phyloP scores from a whole-genome alignment of 2,797 vertebrate species.

The Synanceia verrucosa region DNA sequence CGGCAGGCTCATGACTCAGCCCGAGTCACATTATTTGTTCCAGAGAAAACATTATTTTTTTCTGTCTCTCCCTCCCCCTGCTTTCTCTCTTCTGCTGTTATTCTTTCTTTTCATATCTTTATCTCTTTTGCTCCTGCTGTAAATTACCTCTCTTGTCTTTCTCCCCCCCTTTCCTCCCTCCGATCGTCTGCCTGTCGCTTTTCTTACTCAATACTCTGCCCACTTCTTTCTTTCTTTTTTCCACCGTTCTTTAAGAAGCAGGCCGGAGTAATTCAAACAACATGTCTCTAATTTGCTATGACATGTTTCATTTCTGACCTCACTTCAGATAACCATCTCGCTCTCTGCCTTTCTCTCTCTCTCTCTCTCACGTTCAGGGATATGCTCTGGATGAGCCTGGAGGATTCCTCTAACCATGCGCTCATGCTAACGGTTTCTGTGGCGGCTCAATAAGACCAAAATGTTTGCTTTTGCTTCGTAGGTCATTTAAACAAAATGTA shows the following conservation, averaged over 20 bases:
- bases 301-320: slow-evolving; percentile 88
- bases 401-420: slow-evolving; percentile 66
- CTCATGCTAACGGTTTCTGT: slow-evolving; percentile 68
- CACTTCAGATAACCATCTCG: slow-evolving; percentile 85
- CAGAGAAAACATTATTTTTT: slow-evolving; percentile 82
- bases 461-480: slow-evolving; percentile 74
- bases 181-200: slow-evolving; percentile 27
- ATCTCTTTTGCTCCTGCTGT: slow-evolving; percentile 53
- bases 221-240: slow-evolving; percentile 35
- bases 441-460: slow-evolving; percentile 66
- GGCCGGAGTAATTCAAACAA: slow-evolving; percentile 84
- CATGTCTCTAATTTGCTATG: slow-evolving; percentile 87
- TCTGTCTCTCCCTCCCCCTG: slow-evolving; percentile 61
- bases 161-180: slow-evolving; percentile 10
- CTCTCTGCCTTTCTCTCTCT: slow-evolving; percentile 64
- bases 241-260: slow-evolving; percentile 72
- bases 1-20: slow-evolving; percentile 83
- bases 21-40: slow-evolving; percentile 86
- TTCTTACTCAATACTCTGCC: slow-evolving; percentile 51
- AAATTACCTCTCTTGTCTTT: slow-evolving; percentile 49
- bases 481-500: slow-evolving; percentile 64
- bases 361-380: slow-evolving; percentile 46
- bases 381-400: slow-evolving; percentile 67
- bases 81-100: slow-evolving; percentile 61
- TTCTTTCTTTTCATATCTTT: slow-evolving; percentile 71